phyloP scores from a whole-genome alignment of 2,797 vertebrate genomes.

The Sebastes hubbsi region DNA sequence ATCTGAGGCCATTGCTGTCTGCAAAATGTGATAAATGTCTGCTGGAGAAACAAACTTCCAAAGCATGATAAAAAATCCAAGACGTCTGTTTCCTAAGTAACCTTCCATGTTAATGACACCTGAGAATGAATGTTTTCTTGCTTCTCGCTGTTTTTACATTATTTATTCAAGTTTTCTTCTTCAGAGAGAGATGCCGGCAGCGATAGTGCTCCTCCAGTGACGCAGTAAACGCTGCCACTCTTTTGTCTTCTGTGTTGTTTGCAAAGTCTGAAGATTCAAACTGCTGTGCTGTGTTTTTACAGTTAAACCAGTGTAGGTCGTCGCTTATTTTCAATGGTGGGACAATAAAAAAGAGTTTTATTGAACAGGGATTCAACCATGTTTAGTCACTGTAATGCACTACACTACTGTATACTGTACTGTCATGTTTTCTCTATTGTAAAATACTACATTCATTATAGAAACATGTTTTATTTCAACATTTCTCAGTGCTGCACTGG shows the following conservation, averaged over 20 bases:
- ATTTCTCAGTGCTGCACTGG: background rate
- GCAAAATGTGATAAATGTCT: background rate
- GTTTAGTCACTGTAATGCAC: background rate
- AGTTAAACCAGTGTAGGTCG: background rate
- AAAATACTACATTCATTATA: background rate
- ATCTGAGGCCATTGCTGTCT: background rate
- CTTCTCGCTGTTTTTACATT: constrained; percentile 49
- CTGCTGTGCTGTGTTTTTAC: constrained; percentile 48
- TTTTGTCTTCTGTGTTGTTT: constrained; percentile 16
- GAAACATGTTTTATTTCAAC: constrained; percentile 7
- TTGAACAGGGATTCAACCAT: background rate
- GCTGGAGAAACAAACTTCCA: background rate
- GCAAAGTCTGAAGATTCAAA: constrained; percentile 25
- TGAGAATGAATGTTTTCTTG: constrained; percentile 18
- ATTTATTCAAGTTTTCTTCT: constrained; percentile 42
- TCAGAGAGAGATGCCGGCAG: constrained; percentile 6
- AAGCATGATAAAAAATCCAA: background rate
- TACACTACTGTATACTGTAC: constrained; percentile 2
- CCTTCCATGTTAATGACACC: constrained; percentile 33
- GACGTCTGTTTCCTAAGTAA: constrained; percentile 1
- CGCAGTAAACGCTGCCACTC: constrained; percentile 2
- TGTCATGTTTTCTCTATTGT: constrained; percentile 10
- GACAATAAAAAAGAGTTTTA: constrained; percentile 20
- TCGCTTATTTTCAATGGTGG: background rate
- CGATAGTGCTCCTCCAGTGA: background rate